Evolutionary conservation across 2,888 invertebrate genomes (phyloP).

Genomic region (Carterocephalus palaemon): DNA sequence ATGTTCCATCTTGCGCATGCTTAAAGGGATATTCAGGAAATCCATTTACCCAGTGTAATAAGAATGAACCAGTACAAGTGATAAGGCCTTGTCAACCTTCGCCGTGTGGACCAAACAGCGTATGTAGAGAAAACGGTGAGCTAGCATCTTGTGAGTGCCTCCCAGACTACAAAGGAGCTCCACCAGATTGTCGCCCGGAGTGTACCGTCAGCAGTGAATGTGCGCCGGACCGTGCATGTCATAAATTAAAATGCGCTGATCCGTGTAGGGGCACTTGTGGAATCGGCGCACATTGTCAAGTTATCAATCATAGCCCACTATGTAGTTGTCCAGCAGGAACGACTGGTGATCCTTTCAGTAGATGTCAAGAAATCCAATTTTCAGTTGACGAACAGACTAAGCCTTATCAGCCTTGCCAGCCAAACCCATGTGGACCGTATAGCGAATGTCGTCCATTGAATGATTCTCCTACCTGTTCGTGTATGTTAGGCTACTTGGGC

Average conservation of each 20-base stretch:
- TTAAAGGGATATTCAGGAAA: constrained; percentile 85
- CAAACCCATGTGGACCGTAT: constrained; percentile 89
- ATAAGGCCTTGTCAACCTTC: constrained; percentile 85
- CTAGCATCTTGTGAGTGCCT: constrained; percentile 86
- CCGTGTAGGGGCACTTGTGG: constrained; percentile 88
- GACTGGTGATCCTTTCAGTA: constrained; percentile 83
- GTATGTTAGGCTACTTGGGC: constrained; percentile 85
- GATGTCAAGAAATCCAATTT: constrained; percentile 67
- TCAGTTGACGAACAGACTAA: constrained; percentile 40
- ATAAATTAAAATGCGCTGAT: constrained; percentile 86
- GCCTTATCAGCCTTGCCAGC: constrained; percentile 82
- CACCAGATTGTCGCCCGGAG: constrained; percentile 86
- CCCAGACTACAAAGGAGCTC: constrained; percentile 83
- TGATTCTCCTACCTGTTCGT: constrained; percentile 87
- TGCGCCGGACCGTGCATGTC: constrained; percentile 85
- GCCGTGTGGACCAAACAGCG: constrained; percentile 87
- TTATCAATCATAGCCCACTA: constrained; percentile 88
- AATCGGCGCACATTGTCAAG: constrained; percentile 84
- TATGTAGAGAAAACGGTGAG: constrained; percentile 85
- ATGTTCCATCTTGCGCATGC: constrained; percentile 92
- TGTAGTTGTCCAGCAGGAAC: constrained; percentile 84
- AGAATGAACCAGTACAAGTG: constrained; percentile 49
- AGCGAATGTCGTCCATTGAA: constrained; percentile 86
- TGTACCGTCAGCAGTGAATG: constrained; percentile 90
- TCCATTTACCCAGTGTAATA: constrained; percentile 76